These are phyloP conservation scores for Ovibos moschatus DNA, from an alignment of 2,113 vertebrate species.

Conservation along the genomic window DNA sequence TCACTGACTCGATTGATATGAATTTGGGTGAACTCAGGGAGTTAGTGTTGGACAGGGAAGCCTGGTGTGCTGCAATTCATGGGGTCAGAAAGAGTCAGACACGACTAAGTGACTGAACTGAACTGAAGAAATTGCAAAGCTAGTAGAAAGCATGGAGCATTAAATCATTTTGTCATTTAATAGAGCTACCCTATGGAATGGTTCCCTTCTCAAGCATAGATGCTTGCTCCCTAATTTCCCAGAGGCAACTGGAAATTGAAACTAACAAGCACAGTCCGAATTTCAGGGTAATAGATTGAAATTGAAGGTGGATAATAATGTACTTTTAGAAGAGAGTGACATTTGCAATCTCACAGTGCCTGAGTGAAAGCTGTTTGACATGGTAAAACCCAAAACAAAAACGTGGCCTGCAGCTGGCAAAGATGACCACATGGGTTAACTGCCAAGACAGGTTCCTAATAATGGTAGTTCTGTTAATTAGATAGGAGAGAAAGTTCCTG, in stretches of 20 bases:
- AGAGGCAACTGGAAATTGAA: neutral
- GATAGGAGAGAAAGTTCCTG: slow-evolving; percentile 13
- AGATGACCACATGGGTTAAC: neutral
- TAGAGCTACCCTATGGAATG: neutral
- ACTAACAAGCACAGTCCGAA: neutral
- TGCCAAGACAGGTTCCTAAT: neutral
- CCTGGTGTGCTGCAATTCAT: no score
- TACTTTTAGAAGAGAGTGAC: neutral
- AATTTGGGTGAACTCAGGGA: no score
- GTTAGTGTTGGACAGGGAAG: no score
- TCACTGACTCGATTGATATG: no score
- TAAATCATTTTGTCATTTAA: neutral
- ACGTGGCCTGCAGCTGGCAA: neutral
- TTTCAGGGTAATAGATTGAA: neutral
- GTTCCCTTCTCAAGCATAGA: neutral
- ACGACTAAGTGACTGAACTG: no score
- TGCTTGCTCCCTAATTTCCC: neutral
- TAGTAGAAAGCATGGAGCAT: neutral
- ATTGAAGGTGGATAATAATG: neutral
- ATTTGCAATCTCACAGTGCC: neutral
- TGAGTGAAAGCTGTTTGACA: neutral
- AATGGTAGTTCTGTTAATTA: slow-evolving; percentile 38
- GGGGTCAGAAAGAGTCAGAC: no score
- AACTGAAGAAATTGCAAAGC: neutral
- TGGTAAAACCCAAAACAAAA: neutral